Evolutionary conservation across 2,888 invertebrate species (phyloP).

Genomic region (Phytoseiulus persimilis): DNA sequence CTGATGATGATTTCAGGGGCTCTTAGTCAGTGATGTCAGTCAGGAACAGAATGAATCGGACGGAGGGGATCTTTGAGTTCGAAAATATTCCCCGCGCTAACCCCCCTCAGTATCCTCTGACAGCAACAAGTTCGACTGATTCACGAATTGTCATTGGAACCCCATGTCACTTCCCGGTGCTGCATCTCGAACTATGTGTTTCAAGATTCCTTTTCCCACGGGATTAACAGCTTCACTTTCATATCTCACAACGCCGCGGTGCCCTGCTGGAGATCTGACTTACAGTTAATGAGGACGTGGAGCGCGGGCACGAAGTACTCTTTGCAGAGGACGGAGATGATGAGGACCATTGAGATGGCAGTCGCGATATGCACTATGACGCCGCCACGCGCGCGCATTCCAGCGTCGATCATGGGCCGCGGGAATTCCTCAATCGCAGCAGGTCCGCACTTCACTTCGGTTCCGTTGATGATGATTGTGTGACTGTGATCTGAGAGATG

Average conservation of each 20-base stretch:
- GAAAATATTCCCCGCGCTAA: too few species aligned
- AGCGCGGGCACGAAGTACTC: constrained; percentile 46
- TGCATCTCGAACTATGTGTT: too few species aligned
- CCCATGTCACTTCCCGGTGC: too few species aligned
- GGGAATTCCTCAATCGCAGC: constrained; percentile 46
- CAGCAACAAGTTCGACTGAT: too few species aligned
- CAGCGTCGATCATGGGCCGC: constrained; percentile 43
- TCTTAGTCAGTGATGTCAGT: not conserved
- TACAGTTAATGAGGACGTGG: constrained; percentile 44
- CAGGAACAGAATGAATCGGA: too few species aligned
- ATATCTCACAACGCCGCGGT: too few species aligned
- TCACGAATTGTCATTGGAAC: too few species aligned
- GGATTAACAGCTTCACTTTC: too few species aligned
- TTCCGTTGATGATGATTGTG: constrained; percentile 22
- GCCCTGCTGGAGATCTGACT: not conserved
- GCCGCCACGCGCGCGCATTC: constrained; percentile 43
- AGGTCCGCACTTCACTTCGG: constrained; percentile 43
- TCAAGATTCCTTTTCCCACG: too few species aligned
- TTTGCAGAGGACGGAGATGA: constrained; percentile 46
- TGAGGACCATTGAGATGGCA: constrained; percentile 44
- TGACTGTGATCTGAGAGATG: not conserved
- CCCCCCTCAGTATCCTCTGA: too few species aligned
- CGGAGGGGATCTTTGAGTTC: too few species aligned
- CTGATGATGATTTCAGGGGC: constrained; percentile 12
- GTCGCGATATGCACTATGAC: constrained; percentile 44